A percentile compares a stretch with the other conserved stretches of the same genome.
Conservation (phyloP, 2,113 vertebrate genomes). For the Puma concolor region DNA sequence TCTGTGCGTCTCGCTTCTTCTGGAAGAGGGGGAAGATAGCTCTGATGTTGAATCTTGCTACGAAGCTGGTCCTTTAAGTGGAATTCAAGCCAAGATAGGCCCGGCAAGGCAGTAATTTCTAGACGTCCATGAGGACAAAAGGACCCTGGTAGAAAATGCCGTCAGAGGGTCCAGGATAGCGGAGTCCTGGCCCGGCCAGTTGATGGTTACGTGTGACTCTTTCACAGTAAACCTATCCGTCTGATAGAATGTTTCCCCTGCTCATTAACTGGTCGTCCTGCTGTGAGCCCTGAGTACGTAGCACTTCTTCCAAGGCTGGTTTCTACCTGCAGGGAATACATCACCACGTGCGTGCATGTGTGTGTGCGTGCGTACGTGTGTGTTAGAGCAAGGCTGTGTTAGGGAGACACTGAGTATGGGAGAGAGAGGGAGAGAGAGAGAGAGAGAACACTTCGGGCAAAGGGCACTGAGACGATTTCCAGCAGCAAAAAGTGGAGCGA, state of each 20-base stretch:
- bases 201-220: fast-evolving
- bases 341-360: fast-evolving
- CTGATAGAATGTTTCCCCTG: background rate
- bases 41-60: fast-evolving
- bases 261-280: fast-evolving
- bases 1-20: background rate
- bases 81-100: background rate
- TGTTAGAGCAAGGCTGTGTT: background rate
- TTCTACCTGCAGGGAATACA: background rate
- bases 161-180: fast-evolving
- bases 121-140: background rate
- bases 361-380: background rate
- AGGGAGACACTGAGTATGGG: background rate
- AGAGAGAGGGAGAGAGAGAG: too few relatives aligned
- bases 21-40: fast-evolving
- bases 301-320: background rate
- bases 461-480: background rate
- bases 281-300: background rate
- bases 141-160: background rate
- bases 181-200: fast-evolving
- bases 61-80: fast-evolving
- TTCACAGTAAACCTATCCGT: background rate
- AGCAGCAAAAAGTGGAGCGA: too few relatives aligned
- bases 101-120: background rate
- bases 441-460: fast-evolving